Evolutionary conservation across 2,888 invertebrate genomes (phyloP).

Genomic region (Drosophila austrosaltans): DNA sequence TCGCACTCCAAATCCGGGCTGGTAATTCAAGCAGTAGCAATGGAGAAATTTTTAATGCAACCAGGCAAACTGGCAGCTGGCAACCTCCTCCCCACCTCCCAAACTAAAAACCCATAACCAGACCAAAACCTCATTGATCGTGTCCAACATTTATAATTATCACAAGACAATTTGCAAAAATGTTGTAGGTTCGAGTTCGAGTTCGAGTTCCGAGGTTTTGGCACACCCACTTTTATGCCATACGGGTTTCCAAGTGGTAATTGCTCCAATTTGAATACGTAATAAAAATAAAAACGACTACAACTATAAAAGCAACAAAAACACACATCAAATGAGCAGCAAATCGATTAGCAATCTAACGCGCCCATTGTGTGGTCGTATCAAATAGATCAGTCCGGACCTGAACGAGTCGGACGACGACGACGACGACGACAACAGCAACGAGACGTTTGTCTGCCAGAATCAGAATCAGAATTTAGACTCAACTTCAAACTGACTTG

Average conservation of each 20-base stretch:
- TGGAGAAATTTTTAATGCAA: conserved; percentile 67
- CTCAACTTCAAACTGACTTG: conserved; percentile 57
- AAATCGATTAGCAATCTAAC: conserved; percentile 79
- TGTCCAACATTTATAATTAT: conserved; percentile 73
- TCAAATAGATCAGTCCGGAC: conserved; percentile 33
- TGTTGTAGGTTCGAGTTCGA: conserved; percentile 29
- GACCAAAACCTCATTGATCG: conserved; percentile 33
- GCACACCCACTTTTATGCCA: conserved; percentile 77
- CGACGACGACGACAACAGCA: conserved; percentile 27
- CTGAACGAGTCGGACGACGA: conserved; percentile 67
- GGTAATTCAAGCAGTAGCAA: conserved; percentile 69
- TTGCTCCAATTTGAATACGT: conserved; percentile 80
- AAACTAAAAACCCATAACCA: conserved; percentile 1
- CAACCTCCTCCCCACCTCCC: neutral
- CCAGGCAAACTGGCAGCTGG: conserved; percentile 12
- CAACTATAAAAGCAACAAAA: conserved; percentile 4
- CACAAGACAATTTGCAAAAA: conserved; percentile 68
- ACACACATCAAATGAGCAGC: conserved; percentile 67
- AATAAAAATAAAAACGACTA: conserved; percentile 59
- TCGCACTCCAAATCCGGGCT: conserved; percentile 67
- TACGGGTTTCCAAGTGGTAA: conserved; percentile 77
- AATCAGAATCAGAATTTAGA: conserved; percentile 40
- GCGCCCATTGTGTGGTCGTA: conserved; percentile 79
- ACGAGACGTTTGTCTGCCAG: conserved; percentile 69
- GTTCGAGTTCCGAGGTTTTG: conserved; percentile 32